These are phyloP conservation scores for Salvelinus sp. DNA, from an alignment of 2,113 vertebrate genomes.

Conservation along the genomic window DNA sequence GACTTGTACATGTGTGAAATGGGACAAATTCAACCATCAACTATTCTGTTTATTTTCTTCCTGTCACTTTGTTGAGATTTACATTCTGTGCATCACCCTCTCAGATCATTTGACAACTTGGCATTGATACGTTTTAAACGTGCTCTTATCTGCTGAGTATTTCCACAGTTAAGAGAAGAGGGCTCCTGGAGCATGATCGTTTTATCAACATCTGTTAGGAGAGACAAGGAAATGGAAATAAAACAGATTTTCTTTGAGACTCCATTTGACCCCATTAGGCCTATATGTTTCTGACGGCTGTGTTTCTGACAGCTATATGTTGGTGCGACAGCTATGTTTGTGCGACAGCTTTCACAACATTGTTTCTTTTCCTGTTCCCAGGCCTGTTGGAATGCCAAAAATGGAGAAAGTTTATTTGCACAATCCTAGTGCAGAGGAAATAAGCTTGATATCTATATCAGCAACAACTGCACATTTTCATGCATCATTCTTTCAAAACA, in stretches of 20 bases:
- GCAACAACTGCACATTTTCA: constrained; percentile 93
- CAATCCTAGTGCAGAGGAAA: constrained; percentile 93
- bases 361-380: constrained; percentile 42
- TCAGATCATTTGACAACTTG: neutral
- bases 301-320: too few relatives aligned
- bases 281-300: too few relatives aligned
- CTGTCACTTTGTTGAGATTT: neutral
- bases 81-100: neutral
- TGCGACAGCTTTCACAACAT: too few relatives aligned
- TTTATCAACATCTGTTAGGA: neutral
- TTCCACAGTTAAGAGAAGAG: neutral
- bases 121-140: neutral
- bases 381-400: constrained; percentile 94
- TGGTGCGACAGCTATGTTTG: too few relatives aligned
- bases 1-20: too few relatives aligned
- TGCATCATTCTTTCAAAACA: constrained; percentile 92
- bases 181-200: neutral
- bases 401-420: constrained; percentile 94
- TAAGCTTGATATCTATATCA: constrained; percentile 91
- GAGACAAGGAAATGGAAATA: neutral
- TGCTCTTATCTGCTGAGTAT: neutral
- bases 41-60: neutral
- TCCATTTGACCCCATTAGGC: neutral
- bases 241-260: neutral
- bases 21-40: too few relatives aligned